Conservation (phyloP, 2,888 invertebrate genomes). For the Pandemis cinnamomeana region DNA sequence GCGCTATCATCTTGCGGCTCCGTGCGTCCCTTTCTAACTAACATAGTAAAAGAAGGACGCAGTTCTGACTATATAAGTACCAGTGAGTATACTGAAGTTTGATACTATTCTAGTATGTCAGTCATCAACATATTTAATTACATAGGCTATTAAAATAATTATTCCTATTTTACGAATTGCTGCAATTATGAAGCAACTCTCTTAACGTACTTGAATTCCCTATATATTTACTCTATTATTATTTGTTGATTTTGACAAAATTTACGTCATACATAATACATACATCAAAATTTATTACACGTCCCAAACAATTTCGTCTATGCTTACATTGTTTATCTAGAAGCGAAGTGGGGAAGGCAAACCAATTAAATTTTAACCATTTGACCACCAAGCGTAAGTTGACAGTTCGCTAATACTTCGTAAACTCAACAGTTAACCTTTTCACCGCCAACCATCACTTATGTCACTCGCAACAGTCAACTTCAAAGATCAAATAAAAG, state of each 20-base stretch:
- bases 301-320: slow-evolving; percentile 2
- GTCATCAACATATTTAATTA: neutral
- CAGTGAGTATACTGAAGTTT: neutral
- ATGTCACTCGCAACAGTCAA: too few species aligned
- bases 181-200: slow-evolving; percentile 27
- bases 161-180: slow-evolving; percentile 20
- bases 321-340: neutral
- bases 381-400: neutral
- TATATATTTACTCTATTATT: slow-evolving; percentile 27
- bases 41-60: neutral
- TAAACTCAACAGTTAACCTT: neutral
- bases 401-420: neutral
- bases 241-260: slow-evolving; percentile 8
- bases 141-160: neutral
- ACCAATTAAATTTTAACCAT: neutral
- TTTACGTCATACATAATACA: slow-evolving; percentile 34
- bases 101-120: neutral
- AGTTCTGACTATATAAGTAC: neutral
- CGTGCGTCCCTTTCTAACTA: neutral
- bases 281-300: slow-evolving; percentile 21
- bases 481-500: too few species aligned
- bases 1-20: neutral
- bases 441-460: too few species aligned
- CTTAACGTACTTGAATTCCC: slow-evolving; percentile 21
- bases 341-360: neutral